Percentiles rank a stretch among this genome's conserved stretches.
These are phyloP conservation scores for Platanista minor DNA, from an alignment of 2,113 vertebrate species.

Conservation along the genomic window DNA sequence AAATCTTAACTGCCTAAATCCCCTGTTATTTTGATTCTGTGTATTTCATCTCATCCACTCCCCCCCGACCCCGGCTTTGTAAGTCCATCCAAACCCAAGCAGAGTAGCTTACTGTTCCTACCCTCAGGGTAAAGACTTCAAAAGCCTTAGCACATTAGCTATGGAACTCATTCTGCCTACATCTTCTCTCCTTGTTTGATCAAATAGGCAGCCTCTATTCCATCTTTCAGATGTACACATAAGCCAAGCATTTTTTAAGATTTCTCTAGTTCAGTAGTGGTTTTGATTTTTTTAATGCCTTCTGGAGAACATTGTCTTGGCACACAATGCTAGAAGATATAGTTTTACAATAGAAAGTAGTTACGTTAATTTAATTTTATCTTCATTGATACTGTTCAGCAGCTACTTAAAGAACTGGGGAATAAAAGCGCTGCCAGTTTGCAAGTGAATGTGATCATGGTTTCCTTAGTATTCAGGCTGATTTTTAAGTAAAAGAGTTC, in stretches of 20 bases:
- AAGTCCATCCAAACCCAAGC: not conserved
- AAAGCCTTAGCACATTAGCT: constrained; percentile 17
- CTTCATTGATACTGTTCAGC: not conserved
- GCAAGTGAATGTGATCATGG: not conserved
- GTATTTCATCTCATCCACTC: constrained; percentile 25
- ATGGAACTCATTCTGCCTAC: not conserved
- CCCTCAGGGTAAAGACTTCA: constrained; percentile 39
- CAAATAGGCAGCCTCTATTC: not conserved
- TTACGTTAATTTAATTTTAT: constrained; percentile 14
- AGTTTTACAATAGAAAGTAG: not conserved
- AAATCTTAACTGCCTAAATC: constrained; percentile 21
- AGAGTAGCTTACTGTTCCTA: constrained; percentile 42
- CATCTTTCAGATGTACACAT: not conserved
- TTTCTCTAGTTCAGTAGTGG: not conserved
- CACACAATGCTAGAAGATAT: not conserved
- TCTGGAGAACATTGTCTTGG: not conserved
- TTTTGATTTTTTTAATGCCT: not conserved
- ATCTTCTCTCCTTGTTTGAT: constrained; percentile 24
- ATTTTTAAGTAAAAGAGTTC: not conserved
- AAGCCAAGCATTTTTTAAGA: constrained; percentile 18
- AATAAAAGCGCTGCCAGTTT: not conserved
- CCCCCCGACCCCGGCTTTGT: not conserved
- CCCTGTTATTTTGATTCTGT: constrained; percentile 28
- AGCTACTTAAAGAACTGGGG: not conserved
- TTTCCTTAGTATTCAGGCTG: not conserved